Evolutionary conservation across 92 coral and sea anemone genomes (phyloP).

Genomic region (Metridium senile): DNA sequence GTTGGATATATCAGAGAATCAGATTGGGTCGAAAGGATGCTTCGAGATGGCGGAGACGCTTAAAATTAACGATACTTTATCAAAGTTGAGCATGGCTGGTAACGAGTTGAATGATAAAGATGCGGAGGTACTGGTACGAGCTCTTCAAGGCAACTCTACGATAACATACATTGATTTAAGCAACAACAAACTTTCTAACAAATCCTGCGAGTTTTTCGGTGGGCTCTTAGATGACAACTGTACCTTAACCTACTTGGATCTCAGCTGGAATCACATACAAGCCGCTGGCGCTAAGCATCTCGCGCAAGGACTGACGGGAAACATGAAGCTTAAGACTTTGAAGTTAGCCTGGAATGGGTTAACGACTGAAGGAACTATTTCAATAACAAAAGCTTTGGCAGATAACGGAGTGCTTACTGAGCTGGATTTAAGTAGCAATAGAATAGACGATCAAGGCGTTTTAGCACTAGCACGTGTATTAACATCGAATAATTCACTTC

Average conservation of each 20-base stretch:
- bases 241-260: conserved; percentile 58
- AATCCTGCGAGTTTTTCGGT: conserved; percentile 65
- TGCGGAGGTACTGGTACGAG: conserved; percentile 59
- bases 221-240: conserved; percentile 72
- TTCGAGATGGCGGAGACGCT: conserved; percentile 74
- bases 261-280: conserved; percentile 94
- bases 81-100: conserved; percentile 73
- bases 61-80: conserved; percentile 59
- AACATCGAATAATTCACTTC: conserved; percentile 56
- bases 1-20: conserved; percentile 79
- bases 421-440: conserved; percentile 71
- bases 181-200: conserved; percentile 69
- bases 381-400: conserved; percentile 57
- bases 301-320: conserved; percentile 71
- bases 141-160: conserved; percentile 62
- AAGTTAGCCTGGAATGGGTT: conserved; percentile 91
- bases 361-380: conserved; percentile 65
- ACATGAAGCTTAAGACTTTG: conserved; percentile 72
- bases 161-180: conserved; percentile 72
- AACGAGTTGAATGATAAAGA: conserved; percentile 73
- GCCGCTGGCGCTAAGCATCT: conserved; percentile 64
- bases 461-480: conserved; percentile 52
- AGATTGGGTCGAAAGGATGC: conserved; percentile 53
- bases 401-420: conserved; percentile 64
- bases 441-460: conserved; percentile 64